Evolutionary conservation across 2,888 invertebrate genomes (phyloP).

Genomic region (Omphaloscelis lunosa): DNA sequence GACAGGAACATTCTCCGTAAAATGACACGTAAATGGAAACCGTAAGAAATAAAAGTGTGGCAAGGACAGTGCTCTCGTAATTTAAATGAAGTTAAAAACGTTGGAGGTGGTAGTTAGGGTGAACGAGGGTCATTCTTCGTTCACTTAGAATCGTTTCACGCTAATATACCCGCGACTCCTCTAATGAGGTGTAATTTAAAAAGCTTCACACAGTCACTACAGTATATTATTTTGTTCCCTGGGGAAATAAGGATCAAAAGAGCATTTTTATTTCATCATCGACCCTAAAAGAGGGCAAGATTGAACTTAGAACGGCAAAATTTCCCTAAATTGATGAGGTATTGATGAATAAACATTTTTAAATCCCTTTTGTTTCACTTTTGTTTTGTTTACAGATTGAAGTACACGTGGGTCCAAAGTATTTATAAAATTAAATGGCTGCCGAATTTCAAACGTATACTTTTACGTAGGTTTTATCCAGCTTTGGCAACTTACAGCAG

Average conservation of each 20-base stretch:
- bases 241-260: constrained; percentile 49
- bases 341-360: constrained; percentile 65
- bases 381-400: constrained; percentile 57
- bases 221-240: constrained; percentile 38
- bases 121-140: constrained; percentile 60
- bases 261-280: constrained; percentile 59
- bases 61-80: constrained; percentile 64
- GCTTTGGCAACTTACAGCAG: background rate
- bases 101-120: constrained; percentile 68
- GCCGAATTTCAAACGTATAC: constrained; percentile 2
- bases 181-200: constrained; percentile 72
- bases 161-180: constrained; percentile 69
- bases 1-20: constrained; percentile 61
- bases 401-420: constrained; percentile 42
- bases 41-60: constrained; percentile 64
- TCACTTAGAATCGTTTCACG: constrained; percentile 70
- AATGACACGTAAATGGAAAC: constrained; percentile 66
- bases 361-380: constrained; percentile 64
- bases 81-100: constrained; percentile 69
- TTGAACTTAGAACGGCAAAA: constrained; percentile 51
- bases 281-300: constrained; percentile 50
- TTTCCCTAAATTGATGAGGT: constrained; percentile 62
- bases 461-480: constrained; percentile 11
- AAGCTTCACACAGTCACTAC: constrained; percentile 50
- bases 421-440: constrained; percentile 41